Conservation (phyloP, 2,888 invertebrate genomes). For the Catocala sponsa region DNA sequence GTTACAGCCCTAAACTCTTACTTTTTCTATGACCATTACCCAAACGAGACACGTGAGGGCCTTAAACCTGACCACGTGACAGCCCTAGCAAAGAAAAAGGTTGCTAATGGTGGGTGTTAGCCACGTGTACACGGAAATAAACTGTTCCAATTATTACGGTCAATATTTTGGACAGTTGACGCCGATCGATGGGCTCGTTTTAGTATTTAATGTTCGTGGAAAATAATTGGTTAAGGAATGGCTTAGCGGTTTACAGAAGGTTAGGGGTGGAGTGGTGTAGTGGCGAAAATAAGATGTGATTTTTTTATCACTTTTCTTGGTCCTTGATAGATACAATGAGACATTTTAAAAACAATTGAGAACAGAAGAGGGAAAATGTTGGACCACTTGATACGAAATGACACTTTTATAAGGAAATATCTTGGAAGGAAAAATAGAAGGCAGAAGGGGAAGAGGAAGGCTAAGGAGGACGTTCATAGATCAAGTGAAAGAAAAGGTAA, state of each 20-base stretch:
- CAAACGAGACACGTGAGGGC: constrained; percentile 5
- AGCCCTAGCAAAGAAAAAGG: constrained; percentile 11
- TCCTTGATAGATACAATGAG: too few species aligned
- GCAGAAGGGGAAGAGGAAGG: too few species aligned
- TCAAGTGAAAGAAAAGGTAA: too few species aligned
- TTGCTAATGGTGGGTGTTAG: constrained; percentile 10
- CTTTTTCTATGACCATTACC: constrained; percentile 1
- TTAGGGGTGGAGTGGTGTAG: too few species aligned
- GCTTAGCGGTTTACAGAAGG: neutral
- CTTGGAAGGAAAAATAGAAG: too few species aligned
- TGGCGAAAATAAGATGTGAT: too few species aligned
- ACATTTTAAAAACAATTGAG: too few species aligned
- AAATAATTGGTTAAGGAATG: neutral
- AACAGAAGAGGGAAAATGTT: too few species aligned
- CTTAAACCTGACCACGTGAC: constrained; percentile 13
- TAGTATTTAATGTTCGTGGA: neutral
- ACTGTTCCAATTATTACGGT: constrained; percentile 8
- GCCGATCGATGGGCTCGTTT: constrained; percentile 20
- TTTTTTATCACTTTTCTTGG: too few species aligned
- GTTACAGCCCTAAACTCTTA: neutral
- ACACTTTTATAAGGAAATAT: too few species aligned
- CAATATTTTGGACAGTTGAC: constrained; percentile 8
- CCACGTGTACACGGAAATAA: constrained; percentile 16
- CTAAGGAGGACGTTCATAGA: too few species aligned
- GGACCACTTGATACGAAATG: too few species aligned